A percentile compares a stretch with the other conserved stretches of the same genome.
Conservation (phyloP, 2,797 vertebrate genomes). For the Tokudaia tokunoshimensis region DNA sequence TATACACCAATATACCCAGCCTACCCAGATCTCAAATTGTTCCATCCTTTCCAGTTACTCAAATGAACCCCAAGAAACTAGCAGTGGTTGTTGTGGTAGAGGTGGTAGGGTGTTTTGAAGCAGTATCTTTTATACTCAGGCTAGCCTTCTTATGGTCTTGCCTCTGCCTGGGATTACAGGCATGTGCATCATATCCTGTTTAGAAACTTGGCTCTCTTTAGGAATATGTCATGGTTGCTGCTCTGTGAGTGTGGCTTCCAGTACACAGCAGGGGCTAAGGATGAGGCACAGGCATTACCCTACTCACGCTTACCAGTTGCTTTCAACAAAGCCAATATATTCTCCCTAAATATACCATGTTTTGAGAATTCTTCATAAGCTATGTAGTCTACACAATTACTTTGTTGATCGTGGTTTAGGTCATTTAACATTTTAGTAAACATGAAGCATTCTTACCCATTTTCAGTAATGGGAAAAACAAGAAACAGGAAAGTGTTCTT, state of each 20-base stretch:
- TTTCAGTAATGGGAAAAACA: conserved; percentile 9
- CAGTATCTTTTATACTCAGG: not conserved
- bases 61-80: not conserved
- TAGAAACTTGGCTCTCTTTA: not conserved
- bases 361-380: not conserved
- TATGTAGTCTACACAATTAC: not conserved
- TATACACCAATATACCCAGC: not conserved
- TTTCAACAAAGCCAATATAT: not conserved
- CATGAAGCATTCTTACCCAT: not conserved
- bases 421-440: not conserved
- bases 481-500: conserved; percentile 19
- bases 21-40: not conserved
- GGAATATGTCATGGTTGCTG: not conserved
- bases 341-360: not conserved
- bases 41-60: not conserved
- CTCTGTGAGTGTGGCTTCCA: not conserved
- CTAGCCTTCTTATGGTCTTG: not conserved
- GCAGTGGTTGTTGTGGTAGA: too few relatives aligned
- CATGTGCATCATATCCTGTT: not conserved
- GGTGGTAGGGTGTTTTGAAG: not conserved
- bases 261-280: not conserved
- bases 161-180: not conserved
- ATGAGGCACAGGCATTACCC: not conserved
- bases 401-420: not conserved
- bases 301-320: not conserved